phyloP scores from a whole-genome alignment of 2,113 vertebrate species.

The Thymallus thymallus region DNA sequence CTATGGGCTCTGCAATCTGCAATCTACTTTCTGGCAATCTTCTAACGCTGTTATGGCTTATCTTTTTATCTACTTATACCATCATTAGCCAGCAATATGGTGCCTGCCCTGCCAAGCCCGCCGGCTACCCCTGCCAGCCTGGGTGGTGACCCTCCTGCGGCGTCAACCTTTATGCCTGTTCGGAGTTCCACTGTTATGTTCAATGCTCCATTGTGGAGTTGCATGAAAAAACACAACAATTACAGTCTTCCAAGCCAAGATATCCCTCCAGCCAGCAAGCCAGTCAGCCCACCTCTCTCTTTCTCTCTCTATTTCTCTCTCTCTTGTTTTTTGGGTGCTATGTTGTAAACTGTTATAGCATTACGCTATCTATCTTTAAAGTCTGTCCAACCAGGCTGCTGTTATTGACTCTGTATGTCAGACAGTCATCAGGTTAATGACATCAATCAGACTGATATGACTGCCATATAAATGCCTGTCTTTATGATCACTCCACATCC shows the following conservation, averaged over 20 bases:
- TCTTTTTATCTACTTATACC: too few species aligned
- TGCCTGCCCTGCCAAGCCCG: neutral
- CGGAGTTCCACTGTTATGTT: conserved; percentile 9
- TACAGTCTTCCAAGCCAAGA: conserved; percentile 19
- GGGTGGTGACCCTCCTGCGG: neutral
- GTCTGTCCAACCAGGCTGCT: neutral
- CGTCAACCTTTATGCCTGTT: conserved; percentile 18
- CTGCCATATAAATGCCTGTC: neutral
- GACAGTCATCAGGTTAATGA: neutral
- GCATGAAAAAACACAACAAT: conserved; percentile 22
- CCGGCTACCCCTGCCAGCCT: neutral
- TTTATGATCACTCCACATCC: neutral
- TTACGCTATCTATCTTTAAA: neutral
- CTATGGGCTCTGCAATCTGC: neutral
- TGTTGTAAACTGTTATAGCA: neutral
- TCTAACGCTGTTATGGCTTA: neutral
- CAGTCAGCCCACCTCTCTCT: neutral
- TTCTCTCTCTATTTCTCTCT: neutral
- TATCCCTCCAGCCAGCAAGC: conserved; percentile 6
- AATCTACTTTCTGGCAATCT: neutral
- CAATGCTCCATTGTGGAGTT: conserved; percentile 45
- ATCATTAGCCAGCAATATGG: neutral
- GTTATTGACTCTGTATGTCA: neutral
- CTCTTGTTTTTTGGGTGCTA: too few species aligned
- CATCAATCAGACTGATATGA: neutral